A percentile compares a stretch with the other conserved stretches of the same genome.
These are phyloP conservation scores for Protobothrops flavoviridis DNA, from an alignment of 2,113 vertebrate species.

Conservation along the genomic window DNA sequence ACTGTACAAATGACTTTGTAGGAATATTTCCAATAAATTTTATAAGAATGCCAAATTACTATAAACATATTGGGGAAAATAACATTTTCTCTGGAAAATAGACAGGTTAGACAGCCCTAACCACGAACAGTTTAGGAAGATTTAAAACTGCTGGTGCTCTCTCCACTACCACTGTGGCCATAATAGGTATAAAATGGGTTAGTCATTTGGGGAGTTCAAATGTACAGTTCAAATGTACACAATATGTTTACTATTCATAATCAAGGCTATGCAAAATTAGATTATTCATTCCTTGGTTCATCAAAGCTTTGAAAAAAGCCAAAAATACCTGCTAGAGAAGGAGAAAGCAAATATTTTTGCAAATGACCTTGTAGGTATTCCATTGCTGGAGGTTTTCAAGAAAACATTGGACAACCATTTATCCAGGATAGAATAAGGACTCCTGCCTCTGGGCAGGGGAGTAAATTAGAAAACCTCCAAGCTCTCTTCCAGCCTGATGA, in stretches of 20 bases:
- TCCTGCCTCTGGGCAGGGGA: not conserved
- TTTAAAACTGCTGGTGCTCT: not conserved
- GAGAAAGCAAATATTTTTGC: not conserved
- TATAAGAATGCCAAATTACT: constrained; percentile 6
- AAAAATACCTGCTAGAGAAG: not conserved
- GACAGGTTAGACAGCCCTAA: not conserved
- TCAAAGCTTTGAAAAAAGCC: not conserved
- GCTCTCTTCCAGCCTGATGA: not conserved
- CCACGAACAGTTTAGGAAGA: not conserved
- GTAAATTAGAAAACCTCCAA: not conserved
- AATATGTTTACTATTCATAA: not conserved
- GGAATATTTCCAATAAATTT: not conserved
- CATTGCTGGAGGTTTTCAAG: not conserved
- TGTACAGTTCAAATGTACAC: not conserved
- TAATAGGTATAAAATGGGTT: not conserved
- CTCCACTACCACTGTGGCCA: too few species aligned
- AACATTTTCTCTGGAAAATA: not conserved
- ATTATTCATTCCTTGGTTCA: not conserved
- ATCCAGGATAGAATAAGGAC: not conserved
- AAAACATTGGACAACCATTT: not conserved
- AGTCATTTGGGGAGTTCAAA: not conserved
- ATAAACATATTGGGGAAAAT: not conserved
- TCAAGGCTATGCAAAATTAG: not conserved
- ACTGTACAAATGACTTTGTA: not conserved
- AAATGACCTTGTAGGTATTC: not conserved